Evolutionary conservation across 2,113 vertebrate species (phyloP), one percentile per base, ranked within the genome.

Genomic region (Paraplagusia blochii): DNA sequence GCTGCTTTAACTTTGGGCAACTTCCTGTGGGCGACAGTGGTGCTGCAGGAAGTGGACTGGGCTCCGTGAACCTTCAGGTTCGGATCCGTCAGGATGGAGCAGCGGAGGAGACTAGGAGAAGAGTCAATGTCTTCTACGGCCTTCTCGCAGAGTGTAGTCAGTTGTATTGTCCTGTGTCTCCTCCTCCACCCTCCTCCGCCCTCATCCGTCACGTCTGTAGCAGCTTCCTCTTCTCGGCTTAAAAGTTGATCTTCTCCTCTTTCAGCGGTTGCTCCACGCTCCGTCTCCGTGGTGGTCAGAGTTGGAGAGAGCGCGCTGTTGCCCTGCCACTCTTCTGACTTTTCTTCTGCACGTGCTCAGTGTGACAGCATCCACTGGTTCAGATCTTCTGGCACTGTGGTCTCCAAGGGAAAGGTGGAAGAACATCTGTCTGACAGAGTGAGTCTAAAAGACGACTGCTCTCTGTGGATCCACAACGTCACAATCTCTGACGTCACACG

Each of bases 371-470:
- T 9, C 3, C 0, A 7, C 11, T 71, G 68, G 68, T 0, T 0
- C 39, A 35, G 1, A 9, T 0, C 0, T 8, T 1, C 13, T 3
- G 44, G 44, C 17, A 47, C 8, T 0, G 3, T 11, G 13, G 0
- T 70, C 9, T 0, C 0, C 0, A 0, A 0, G 9, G 72, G 72
- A 2, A 0, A 16, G 12, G 43, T 56, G n/a, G 1, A 0, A 1
- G 1, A 12, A 43, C 0, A 1, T 39, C 9, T 11, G 38, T 33
- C 53, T 15, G 17, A 22, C 29, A 65, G 50, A 50, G 18, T 72
- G 55, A 50, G 4, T 12, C 11, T 65, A 0, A 14, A 34, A 16
- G 44, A 5, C 12, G 11, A 55, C 9, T 72, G 69, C 51, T 60
- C 55, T 55, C 56, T 64, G 61, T 18, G 45, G 16, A 46, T 66